phyloP scores from a whole-genome alignment of 2,113 vertebrate genomes.

The Amblyornis subalaris region DNA sequence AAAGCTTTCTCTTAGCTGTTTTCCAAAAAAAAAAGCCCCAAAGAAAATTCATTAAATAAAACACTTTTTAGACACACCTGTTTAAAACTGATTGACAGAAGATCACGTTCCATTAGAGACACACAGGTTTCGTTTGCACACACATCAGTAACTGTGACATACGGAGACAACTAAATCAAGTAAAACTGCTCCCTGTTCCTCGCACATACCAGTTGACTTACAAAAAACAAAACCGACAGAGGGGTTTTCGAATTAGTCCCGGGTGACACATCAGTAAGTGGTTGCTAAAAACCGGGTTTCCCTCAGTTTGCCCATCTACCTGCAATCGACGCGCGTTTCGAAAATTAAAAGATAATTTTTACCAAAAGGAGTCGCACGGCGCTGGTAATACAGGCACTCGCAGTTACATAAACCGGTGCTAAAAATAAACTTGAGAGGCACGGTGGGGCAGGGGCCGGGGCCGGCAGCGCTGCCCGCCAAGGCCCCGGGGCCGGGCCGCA shows the following conservation, averaged over 20 bases:
- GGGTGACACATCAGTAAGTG: neutral
- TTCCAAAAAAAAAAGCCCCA: neutral
- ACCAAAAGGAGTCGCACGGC: neutral
- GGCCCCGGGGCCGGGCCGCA: neutral
- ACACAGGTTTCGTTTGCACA: neutral
- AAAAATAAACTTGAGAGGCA: slow-evolving; percentile 27
- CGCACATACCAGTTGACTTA: neutral
- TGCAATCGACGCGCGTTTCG: neutral
- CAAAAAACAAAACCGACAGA: neutral
- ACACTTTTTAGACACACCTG: neutral
- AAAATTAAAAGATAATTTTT: neutral
- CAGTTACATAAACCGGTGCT: slow-evolving; percentile 43
- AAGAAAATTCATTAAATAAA: neutral
- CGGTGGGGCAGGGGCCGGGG: neutral
- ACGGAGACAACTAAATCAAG: neutral
- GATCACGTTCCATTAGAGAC: neutral
- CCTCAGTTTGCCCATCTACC: neutral
- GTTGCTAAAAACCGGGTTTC: neutral
- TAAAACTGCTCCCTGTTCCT: neutral
- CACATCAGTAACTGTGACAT: neutral
- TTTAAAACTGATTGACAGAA: neutral
- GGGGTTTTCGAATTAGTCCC: neutral
- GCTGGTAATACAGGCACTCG: neutral
- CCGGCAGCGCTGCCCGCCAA: neutral
- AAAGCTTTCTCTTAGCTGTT: neutral